phyloP scores from a whole-genome alignment of 2,888 invertebrate genomes.

The Chelonus formosanus region DNA sequence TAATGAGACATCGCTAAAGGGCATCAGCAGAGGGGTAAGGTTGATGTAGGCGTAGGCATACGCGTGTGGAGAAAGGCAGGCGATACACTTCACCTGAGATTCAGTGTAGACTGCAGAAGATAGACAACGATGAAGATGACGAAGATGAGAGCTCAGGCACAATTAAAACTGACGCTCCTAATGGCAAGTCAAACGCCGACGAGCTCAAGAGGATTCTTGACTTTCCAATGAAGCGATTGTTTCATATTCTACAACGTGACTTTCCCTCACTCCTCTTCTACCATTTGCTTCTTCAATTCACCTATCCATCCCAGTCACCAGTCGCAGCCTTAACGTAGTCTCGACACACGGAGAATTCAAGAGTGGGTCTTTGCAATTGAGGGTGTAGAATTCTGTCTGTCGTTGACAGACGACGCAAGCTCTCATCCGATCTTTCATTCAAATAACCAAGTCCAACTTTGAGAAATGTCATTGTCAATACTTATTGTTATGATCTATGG shows the following conservation, averaged over 20 bases:
- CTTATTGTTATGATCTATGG: slow-evolving; percentile 26
- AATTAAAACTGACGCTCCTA: slow-evolving; percentile 66
- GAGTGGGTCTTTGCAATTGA: slow-evolving; percentile 28
- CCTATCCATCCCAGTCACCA: slow-evolving; percentile 38
- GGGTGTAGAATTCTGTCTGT: slow-evolving; percentile 45
- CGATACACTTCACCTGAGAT: slow-evolving; percentile 64
- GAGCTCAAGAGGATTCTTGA: slow-evolving; percentile 64
- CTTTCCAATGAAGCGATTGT: slow-evolving; percentile 66
- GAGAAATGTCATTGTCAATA: slow-evolving; percentile 37
- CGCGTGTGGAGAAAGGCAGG: slow-evolving; percentile 50
- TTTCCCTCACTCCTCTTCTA: slow-evolving; percentile 29
- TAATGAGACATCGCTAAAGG: slow-evolving; percentile 66
- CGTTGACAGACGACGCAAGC: slow-evolving; percentile 54
- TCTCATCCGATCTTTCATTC: slow-evolving; percentile 43
- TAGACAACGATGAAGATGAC: slow-evolving; percentile 42
- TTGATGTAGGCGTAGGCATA: slow-evolving; percentile 30
- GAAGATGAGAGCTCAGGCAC: slow-evolving; percentile 58
- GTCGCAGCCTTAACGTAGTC: no score
- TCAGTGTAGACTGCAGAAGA: slow-evolving; percentile 15
- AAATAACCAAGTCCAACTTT: slow-evolving; percentile 39
- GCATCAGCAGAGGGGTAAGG: slow-evolving; percentile 49
- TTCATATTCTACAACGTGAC: slow-evolving; percentile 56
- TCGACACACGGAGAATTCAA: slow-evolving; percentile 6
- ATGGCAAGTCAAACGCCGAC: slow-evolving; percentile 65
- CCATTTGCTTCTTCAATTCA: slow-evolving; percentile 41